Evolutionary conservation across 2,888 invertebrate genomes (phyloP), one percentile per base, ranked within the genome.

Genomic region (Platycheirus rosarum): DNA sequence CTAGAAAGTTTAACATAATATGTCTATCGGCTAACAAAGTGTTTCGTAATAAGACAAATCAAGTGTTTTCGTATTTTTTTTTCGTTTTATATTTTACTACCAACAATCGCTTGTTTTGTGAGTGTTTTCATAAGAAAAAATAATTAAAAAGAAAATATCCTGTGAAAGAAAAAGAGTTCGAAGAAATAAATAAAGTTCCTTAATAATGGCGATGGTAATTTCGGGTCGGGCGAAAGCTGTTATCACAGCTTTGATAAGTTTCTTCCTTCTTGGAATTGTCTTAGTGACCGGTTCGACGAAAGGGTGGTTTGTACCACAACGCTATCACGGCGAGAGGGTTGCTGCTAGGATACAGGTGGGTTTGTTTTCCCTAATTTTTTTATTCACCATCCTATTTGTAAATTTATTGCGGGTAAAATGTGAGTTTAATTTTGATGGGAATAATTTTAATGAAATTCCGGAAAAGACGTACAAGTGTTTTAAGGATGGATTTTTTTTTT

Each of bases 201-300:
- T 69, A 46, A 78, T 87, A 87, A 93, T 93, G 93, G 93, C 93
- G 85, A 93, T 93, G 92, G 93, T 94, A 87, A 91, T 93, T 86
- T 93, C 93, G 84, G 92, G 92, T 88, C 93, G 93, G 86, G 92
- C 92, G 60, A 92, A 92, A 91, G 92, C 91, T 89, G 92, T 93
- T 86, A 91, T 93, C 85, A 92, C 92, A 86, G 92, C 92, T 85
- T 90, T 93, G 86, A 91, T 93, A 85, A 90, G 92, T 66, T 91
- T 93, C 86, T 91, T 93, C 87, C 90, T 92, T 85, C 89, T 93
- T 86, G 92, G 93, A 63, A 91, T 92, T 85, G 92, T 92, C 78
- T 89, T 93, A 51, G 92, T 93, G 55, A 91, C 92, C 80, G 93
- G 92, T 85, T 92, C 93, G 55, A 91, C 93, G 42, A 92, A 93